Base-by-base conservation (phyloP, 2,113 vertebrate species). In the Ciconia boyciana region DNA sequence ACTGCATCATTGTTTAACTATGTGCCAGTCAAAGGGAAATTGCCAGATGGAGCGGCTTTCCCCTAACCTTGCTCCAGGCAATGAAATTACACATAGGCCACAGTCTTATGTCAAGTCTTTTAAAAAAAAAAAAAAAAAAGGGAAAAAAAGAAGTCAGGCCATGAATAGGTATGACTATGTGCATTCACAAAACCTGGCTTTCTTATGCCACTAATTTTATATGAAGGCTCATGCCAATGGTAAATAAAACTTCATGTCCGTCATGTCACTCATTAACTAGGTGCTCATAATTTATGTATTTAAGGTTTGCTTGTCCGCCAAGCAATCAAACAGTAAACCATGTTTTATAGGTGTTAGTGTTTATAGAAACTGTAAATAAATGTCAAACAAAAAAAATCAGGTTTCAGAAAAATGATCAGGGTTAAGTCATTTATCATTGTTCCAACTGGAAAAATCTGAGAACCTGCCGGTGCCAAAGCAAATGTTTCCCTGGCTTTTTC, bases 1-100 rank as follows among this genome's bases (percentile, higher is more conserved):
- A 98, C 98, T 98, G 98, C 98, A 99, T 99, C 98, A 98, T 98
- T 99, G 99, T 99, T 99, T 99, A 98, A 97, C 96, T 98, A 98
- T 97, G 98, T 98, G 98, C 98, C 99, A 98, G 98, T 99, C 98
- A 98, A 98, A 98, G 90, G 96, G 96, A 96, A 94, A 89, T 97
- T 96, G 98, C 99, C 99, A 99, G 99, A 99, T 99, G 99, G 98
- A 97, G 98, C 69, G 49, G 97, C 97, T 98, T 98, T 98, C 96
- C 97, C 93, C 96, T 98, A 98, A 98, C 97, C 96, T 98, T 97
- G 98, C 99, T 98, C 97, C 98, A 96, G 98, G 98, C 98, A 97
- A 97, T 97, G 94, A 95, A 98, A 98, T 98, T 98, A 98, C 96
- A 98, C 97, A 98, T 95, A 97, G 98, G 97, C 97, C 97, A 97